phyloP scores from a whole-genome alignment of 2,888 invertebrate species.

The Archips xylosteana region DNA sequence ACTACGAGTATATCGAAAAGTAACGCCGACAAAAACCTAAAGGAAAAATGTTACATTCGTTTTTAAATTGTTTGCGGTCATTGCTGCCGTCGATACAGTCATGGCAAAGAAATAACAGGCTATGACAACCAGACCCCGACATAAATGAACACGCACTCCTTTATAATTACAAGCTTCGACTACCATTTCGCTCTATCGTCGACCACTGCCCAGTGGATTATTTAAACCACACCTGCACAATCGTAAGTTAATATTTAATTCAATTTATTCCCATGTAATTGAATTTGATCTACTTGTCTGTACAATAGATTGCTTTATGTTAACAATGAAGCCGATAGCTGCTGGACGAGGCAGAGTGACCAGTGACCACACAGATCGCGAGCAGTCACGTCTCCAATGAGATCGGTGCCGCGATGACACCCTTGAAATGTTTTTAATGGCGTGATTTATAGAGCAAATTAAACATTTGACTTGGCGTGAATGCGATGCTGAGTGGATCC shows the following conservation, averaged over 20 bases:
- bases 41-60: no score
- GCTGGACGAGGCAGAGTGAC: constrained; percentile 23
- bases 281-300: constrained; percentile 68
- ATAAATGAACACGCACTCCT: background rate
- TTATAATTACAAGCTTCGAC: background rate
- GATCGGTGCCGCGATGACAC: constrained; percentile 81
- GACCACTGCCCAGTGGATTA: constrained; percentile 43
- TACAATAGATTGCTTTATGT: constrained; percentile 61
- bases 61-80: background rate
- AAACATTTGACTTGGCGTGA: constrained; percentile 86
- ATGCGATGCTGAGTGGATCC: constrained; percentile 82
- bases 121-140: background rate
- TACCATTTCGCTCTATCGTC: constrained; percentile 7
- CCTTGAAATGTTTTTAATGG: constrained; percentile 85
- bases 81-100: background rate
- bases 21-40: no score
- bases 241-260: constrained; percentile 49
- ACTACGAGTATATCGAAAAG: no score
- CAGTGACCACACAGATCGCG: constrained; percentile 75
- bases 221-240: constrained; percentile 38
- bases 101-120: background rate
- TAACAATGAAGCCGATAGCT: constrained; percentile 59
- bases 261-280: constrained; percentile 68
- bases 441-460: constrained; percentile 85
- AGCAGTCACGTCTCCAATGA: constrained; percentile 81